These are phyloP conservation scores for Andrena hattorfiana DNA, from an alignment of 2,888 invertebrate genomes.

Conservation along the genomic window DNA sequence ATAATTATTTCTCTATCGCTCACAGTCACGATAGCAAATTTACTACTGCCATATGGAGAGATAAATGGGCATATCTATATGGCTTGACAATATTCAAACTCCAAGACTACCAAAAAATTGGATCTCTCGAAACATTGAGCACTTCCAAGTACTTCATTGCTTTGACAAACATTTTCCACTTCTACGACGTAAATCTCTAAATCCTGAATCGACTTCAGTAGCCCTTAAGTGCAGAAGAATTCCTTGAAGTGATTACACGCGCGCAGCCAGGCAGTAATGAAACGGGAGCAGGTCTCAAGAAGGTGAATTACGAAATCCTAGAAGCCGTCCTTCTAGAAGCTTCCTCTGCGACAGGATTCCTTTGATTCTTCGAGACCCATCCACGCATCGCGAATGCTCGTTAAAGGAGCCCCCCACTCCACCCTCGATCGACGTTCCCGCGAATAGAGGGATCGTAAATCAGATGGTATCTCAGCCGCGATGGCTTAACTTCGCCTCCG, in stretches of 20 bases:
- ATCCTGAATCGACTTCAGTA: neutral
- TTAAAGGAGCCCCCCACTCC: constrained; percentile 19
- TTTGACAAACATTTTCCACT: no score
- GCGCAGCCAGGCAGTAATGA: neutral
- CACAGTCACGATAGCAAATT: no score
- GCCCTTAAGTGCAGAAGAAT: neutral
- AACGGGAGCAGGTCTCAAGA: constrained; percentile 12
- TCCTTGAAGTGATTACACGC: neutral
- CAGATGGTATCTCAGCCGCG: constrained; percentile 33
- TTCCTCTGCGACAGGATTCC: constrained; percentile 21
- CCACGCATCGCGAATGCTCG: constrained; percentile 27
- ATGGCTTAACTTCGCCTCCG: constrained; percentile 26
- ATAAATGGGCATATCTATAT: no score
- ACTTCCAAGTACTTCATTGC: no score
- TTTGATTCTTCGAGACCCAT: constrained; percentile 57
- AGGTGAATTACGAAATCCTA: constrained; percentile 40
- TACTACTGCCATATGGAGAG: no score
- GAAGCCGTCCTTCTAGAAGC: constrained; percentile 30
- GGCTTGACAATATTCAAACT: no score
- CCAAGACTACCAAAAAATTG: no score
- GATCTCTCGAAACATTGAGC: no score
- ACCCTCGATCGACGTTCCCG: constrained; percentile 19
- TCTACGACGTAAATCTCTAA: neutral
- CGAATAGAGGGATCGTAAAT: constrained; percentile 47
- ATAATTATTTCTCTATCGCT: no score